Evolutionary conservation across 2,888 invertebrate species (phyloP), one percentile per base, ranked within the genome.

Genomic region (Mythimna albipuncta): DNA sequence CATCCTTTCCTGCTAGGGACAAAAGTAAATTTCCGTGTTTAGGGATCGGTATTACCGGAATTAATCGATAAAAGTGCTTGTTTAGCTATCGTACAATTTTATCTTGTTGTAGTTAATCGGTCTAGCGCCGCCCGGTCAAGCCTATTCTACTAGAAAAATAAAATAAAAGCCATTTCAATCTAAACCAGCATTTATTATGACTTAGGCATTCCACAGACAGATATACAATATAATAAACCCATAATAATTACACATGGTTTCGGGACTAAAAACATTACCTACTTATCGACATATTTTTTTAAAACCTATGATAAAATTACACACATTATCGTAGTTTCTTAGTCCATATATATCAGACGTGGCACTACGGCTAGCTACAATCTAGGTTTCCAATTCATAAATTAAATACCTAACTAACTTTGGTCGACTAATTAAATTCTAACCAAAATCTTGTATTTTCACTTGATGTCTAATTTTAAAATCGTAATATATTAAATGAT

Each of bases 181-280:
- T 82, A 86, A 79, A 85, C 79, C 87, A 88, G 76, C 85, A 85
- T 83, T 89, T 88, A 89, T 84, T 91, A 90, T 93, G 93, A 93
- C 93, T 93, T 93, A 92, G 92, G 90, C 83, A 89, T 90, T 91
- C 87, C 86, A 90, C 90, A 67, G 72, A 90, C 90, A 67, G 69
- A 81, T 81, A 86, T 79, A 85, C 70, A 82, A 73, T 75, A 77
- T 70, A 72, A 75, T 83, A 72, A 79, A 77, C 70, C 59, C 61
- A 72, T 67, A 81, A 73, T 77, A 75, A 81, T 77, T 77, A 80
- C 50, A 64, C 50, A 75, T 81, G 72, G 77, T 72, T 71, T 71
- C 38, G 58, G 55, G 71, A 62, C 69, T 73, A 69, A 72, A 61
- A 66, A 73, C 41, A 73, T 71, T 69, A 77, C 69, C 67, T 76